Percentiles rank a stretch among this genome's conserved stretches.
Evolutionary conservation across 2,888 invertebrate species (phyloP).

Genomic region (Hipparchia semele): DNA sequence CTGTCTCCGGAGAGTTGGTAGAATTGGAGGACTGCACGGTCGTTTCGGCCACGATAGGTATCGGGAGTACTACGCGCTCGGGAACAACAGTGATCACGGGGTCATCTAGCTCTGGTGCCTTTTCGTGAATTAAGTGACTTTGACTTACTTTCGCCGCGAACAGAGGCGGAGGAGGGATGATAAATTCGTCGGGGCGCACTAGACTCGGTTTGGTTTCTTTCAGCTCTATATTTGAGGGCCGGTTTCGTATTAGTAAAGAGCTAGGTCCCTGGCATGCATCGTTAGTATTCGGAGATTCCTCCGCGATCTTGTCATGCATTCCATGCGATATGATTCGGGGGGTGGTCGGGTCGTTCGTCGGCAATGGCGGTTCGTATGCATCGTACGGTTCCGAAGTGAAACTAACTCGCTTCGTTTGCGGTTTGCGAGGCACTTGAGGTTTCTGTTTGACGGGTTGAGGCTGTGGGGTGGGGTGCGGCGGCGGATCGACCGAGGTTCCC

Average conservation of each 20-base stretch:
- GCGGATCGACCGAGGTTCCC: conserved; percentile 54
- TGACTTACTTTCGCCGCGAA: conserved; percentile 76
- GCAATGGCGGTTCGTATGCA: conserved; percentile 53
- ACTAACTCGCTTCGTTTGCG: conserved; percentile 79
- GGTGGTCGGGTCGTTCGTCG: conserved; percentile 56
- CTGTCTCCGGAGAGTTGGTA: conserved; percentile 69
- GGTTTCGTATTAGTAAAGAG: conserved; percentile 73
- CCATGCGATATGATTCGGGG: conserved; percentile 57
- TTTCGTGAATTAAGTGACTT: conserved; percentile 55
- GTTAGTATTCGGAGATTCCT: conserved; percentile 66
- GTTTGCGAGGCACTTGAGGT: conserved; percentile 78
- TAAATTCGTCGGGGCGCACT: conserved; percentile 72
- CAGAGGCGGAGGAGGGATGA: conserved; percentile 78
- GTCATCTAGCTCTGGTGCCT: conserved; percentile 54
- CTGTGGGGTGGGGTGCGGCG: conserved; percentile 45
- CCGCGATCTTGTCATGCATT: conserved; percentile 59
- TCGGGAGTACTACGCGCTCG: conserved; percentile 68
- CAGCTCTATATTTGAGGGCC: conserved; percentile 58
- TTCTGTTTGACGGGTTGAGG: conserved; percentile 66
- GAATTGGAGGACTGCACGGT: conserved; percentile 74
- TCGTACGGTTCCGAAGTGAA: conserved; percentile 67
- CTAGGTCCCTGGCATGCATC: conserved; percentile 73
- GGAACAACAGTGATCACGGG: conserved; percentile 72
- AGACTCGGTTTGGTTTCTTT: conserved; percentile 61
- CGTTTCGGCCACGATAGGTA: conserved; percentile 71